A percentile compares a stretch with the other conserved stretches of the same genome.
Conservation (phyloP, 1,140 invertebrate genomes). For the Papilio aristodemus region DNA sequence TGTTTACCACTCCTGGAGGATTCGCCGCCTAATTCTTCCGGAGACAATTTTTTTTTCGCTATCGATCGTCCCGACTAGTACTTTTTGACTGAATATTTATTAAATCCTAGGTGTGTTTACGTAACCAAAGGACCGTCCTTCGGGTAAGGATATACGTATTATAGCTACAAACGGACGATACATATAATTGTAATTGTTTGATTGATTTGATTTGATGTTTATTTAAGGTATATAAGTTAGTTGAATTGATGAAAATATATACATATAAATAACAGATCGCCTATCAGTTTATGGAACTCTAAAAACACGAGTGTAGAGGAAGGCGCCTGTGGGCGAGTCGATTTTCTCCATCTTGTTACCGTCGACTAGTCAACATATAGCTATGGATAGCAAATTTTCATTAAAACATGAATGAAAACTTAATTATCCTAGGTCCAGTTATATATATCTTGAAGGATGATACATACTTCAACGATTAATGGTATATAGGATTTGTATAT, state of each 20-base stretch:
- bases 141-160: constrained; percentile 35
- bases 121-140: constrained; percentile 58
- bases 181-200: neutral
- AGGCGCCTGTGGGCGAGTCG: neutral
- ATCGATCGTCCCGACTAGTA: constrained; percentile 57
- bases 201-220: neutral
- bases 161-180: neutral
- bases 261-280: neutral
- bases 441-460: neutral
- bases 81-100: constrained; percentile 54
- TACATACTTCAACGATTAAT: no score
- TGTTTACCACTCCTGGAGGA: constrained; percentile 51
- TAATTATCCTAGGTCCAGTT: neutral
- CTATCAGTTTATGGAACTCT: neutral
- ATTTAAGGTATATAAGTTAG: neutral
- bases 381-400: neutral
- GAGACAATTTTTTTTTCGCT: constrained; percentile 48
- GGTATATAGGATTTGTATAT: no score
- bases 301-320: neutral
- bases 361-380: neutral
- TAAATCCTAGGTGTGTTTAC: constrained; percentile 64
- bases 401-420: neutral
- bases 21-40: constrained; percentile 54
- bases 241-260: neutral
- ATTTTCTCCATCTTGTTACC: constrained; percentile 21